Evolutionary conservation across 2,888 invertebrate species (phyloP).

Genomic region (Cryptocheilus praepositus): DNA sequence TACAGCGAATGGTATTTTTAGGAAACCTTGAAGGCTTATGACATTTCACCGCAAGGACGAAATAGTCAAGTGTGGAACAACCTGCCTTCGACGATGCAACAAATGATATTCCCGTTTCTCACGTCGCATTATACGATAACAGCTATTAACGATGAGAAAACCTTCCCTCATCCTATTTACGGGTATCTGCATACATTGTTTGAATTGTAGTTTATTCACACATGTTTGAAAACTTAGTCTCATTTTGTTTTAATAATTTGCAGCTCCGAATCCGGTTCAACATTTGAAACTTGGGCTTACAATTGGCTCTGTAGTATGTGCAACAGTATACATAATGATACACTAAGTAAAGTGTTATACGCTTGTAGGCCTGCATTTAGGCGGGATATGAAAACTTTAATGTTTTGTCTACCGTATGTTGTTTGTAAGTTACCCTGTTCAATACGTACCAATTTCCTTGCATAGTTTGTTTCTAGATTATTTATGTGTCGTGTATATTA

Average conservation of each 20-base stretch:
- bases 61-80: slow-evolving; percentile 83
- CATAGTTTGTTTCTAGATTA: not conserved
- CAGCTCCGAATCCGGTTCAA: slow-evolving; percentile 81
- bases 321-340: slow-evolving; percentile 78
- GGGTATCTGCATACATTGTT: slow-evolving; percentile 57
- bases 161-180: slow-evolving; percentile 72
- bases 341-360: slow-evolving; percentile 79
- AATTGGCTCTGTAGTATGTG: slow-evolving; percentile 86
- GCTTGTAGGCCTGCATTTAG: slow-evolving; percentile 86
- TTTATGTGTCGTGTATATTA: not conserved
- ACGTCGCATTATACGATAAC: slow-evolving; percentile 78
- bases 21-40: slow-evolving; percentile 84
- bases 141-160: slow-evolving; percentile 55
- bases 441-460: too few species aligned
- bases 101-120: slow-evolving; percentile 85
- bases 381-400: slow-evolving; percentile 82
- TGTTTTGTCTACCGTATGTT: slow-evolving; percentile 86
- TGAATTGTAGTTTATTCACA: slow-evolving; percentile 2
- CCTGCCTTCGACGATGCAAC: slow-evolving; percentile 83
- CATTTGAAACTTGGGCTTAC: slow-evolving; percentile 85
- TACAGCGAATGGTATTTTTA: slow-evolving; percentile 69
- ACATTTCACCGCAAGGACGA: slow-evolving; percentile 80
- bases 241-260: not conserved
- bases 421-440: slow-evolving; percentile 71
- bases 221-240: not conserved